Conservation (phyloP, 1,140 invertebrate species). For the Triops longicaudatus region DNA sequence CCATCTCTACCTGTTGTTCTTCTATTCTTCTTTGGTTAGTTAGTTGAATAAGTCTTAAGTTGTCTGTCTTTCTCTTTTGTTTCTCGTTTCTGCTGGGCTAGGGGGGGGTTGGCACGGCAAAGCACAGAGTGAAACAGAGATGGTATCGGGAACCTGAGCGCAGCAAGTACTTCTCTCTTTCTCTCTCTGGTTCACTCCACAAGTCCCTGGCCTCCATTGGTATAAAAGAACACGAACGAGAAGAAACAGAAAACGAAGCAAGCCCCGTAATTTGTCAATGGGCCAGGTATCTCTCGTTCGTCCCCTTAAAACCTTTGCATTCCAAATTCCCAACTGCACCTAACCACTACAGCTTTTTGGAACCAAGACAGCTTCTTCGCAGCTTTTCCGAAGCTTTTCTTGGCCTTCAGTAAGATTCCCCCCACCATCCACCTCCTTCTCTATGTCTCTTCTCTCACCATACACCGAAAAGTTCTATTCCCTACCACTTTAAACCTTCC, state of each 20-base stretch:
- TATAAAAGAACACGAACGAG: background rate
- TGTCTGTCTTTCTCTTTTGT: background rate
- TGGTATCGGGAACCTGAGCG: constrained; percentile 5
- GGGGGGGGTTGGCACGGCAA: background rate
- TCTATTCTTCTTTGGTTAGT: background rate
- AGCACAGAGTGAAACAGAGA: background rate
- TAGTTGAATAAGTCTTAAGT: constrained; percentile 14
- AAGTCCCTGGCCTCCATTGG: constrained; percentile 9
- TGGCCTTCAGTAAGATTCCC: background rate
- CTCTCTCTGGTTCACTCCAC: background rate
- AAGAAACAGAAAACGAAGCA: background rate
- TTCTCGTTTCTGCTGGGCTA: background rate
- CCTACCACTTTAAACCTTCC: background rate
- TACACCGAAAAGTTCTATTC: background rate
- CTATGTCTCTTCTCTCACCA: too few relatives aligned
- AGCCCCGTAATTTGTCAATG: constrained; percentile 14
- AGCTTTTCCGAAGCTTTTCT: constrained; percentile 1
- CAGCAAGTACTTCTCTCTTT: background rate
- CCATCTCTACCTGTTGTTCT: background rate
- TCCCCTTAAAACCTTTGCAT: background rate
- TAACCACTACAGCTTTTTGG: constrained; percentile 1
- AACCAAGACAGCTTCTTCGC: background rate
- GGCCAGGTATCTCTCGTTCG: constrained; percentile 9
- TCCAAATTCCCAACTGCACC: constrained; percentile 11
- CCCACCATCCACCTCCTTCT: too few relatives aligned